Evolutionary conservation across 2,888 invertebrate species (phyloP).

Genomic region (Pollenia griseotomentosa): DNA sequence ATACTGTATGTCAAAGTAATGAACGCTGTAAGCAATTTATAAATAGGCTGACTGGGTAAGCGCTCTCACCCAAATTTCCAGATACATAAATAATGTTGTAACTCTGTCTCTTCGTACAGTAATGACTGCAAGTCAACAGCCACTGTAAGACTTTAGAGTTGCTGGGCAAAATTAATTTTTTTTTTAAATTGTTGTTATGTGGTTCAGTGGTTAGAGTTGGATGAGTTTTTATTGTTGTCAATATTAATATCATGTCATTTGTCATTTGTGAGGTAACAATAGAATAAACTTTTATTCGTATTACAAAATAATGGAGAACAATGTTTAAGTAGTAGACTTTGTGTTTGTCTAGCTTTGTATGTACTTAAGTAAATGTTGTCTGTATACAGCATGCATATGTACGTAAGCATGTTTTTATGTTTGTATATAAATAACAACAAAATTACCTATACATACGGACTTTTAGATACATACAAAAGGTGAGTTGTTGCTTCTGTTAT

Average conservation of each 20-base stretch:
- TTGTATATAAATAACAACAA: not conserved
- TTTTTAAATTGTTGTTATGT: constrained; percentile 3
- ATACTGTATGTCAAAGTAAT: constrained; percentile 9
- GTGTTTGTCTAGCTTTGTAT: constrained; percentile 9
- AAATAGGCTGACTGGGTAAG: not conserved
- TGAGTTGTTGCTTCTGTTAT: constrained; percentile 21
- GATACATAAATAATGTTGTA: constrained; percentile 6
- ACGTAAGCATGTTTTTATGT: not conserved
- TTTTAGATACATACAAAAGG: not conserved
- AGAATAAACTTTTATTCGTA: constrained; percentile 38
- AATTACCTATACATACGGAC: not conserved
- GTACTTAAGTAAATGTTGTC: too few species aligned
- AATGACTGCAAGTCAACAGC: constrained; percentile 6
- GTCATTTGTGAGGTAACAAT: constrained; percentile 74
- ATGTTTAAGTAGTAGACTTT: constrained; percentile 24
- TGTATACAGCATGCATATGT: not conserved
- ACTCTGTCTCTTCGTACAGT: constrained; percentile 30
- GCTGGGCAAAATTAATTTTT: constrained; percentile 24
- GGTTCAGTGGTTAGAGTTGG: constrained; percentile 26
- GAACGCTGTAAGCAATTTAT: constrained; percentile 20
- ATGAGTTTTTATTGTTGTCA: constrained; percentile 68
- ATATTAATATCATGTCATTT: constrained; percentile 77
- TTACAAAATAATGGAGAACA: constrained; percentile 20
- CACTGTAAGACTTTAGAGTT: not conserved
- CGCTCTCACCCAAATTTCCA: not conserved